Conservation (phyloP, 2,797 vertebrate genomes). For the Muscicapa comitata region DNA sequence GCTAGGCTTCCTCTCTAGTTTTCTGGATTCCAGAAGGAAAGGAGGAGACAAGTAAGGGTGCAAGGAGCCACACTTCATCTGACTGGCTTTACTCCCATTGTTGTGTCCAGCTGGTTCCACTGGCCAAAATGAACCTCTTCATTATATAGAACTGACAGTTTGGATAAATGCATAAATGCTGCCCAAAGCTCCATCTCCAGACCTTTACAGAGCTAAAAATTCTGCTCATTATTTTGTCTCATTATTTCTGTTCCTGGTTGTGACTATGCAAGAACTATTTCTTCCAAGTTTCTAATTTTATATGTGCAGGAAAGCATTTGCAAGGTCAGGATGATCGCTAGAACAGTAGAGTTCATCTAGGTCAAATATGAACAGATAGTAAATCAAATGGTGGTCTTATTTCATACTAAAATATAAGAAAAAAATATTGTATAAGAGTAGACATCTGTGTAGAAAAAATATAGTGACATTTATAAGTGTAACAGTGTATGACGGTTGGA, state of each 20-base stretch:
- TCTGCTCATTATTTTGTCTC: not conserved
- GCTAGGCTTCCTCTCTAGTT: not conserved
- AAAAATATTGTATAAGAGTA: not conserved
- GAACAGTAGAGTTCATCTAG: not conserved
- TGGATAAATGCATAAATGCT: not conserved
- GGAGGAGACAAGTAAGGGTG: not conserved
- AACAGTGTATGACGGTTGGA: not conserved
- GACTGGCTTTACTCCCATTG: not conserved
- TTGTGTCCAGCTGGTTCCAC: not conserved
- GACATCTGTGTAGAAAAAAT: not conserved
- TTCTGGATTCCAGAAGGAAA: not conserved
- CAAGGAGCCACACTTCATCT: not conserved
- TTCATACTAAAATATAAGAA: not conserved
- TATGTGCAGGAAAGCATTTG: not conserved
- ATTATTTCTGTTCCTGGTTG: not conserved
- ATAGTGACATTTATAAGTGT: not conserved
- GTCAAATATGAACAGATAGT: not conserved
- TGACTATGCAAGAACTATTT: not conserved
- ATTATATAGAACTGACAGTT: not conserved
- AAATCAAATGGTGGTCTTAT: not conserved
- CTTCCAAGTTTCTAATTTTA: not conserved
- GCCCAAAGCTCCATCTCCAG: not conserved
- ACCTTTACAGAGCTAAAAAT: not conserved
- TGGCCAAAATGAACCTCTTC: not conserved
- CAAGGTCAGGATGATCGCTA: not conserved